Conservation (phyloP, 2,888 invertebrate species). For the Ectropis crepuscularia region DNA sequence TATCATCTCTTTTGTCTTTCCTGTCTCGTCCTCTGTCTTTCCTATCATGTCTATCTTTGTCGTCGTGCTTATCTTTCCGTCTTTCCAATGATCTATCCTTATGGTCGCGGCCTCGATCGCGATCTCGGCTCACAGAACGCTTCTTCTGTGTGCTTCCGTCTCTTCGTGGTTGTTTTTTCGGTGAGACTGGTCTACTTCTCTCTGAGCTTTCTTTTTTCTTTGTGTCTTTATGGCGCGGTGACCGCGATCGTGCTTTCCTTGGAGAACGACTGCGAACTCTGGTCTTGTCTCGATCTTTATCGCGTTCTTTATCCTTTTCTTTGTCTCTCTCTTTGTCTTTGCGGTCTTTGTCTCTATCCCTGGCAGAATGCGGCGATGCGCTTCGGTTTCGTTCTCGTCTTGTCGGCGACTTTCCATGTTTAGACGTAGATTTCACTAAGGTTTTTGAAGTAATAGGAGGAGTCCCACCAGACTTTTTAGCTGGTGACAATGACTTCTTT, state of each 20-base stretch:
- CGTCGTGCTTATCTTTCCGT: slow-evolving; percentile 82
- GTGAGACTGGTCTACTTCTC: slow-evolving; percentile 78
- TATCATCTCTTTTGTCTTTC: slow-evolving; percentile 83
- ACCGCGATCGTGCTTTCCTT: slow-evolving; percentile 76
- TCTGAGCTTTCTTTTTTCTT: slow-evolving; percentile 79
- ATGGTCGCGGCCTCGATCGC: slow-evolving; percentile 81
- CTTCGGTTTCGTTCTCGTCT: slow-evolving; percentile 76
- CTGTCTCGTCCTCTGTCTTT: slow-evolving; percentile 89
- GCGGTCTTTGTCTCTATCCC: slow-evolving; percentile 79
- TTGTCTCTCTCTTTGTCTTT: slow-evolving; percentile 75
- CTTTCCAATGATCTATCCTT: slow-evolving; percentile 79
- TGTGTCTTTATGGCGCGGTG: slow-evolving; percentile 76
- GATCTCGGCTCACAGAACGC: slow-evolving; percentile 74
- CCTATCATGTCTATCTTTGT: slow-evolving; percentile 86
- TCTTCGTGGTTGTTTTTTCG: slow-evolving; percentile 73
- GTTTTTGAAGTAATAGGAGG: slow-evolving; percentile 79
- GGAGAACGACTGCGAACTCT: slow-evolving; percentile 79
- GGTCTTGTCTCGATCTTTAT: slow-evolving; percentile 81
- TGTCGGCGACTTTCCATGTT: slow-evolving; percentile 77
- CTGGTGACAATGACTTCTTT: slow-evolving; percentile 80
- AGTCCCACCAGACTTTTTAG: slow-evolving; percentile 80
- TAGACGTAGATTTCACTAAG: slow-evolving; percentile 65
- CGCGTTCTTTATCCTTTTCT: slow-evolving; percentile 78
- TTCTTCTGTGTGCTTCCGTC: slow-evolving; percentile 77
- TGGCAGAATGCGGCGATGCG: slow-evolving; percentile 69